These are phyloP conservation scores for Plagodis dolabraria DNA, from an alignment of 2,888 invertebrate genomes.

Conservation along the genomic window DNA sequence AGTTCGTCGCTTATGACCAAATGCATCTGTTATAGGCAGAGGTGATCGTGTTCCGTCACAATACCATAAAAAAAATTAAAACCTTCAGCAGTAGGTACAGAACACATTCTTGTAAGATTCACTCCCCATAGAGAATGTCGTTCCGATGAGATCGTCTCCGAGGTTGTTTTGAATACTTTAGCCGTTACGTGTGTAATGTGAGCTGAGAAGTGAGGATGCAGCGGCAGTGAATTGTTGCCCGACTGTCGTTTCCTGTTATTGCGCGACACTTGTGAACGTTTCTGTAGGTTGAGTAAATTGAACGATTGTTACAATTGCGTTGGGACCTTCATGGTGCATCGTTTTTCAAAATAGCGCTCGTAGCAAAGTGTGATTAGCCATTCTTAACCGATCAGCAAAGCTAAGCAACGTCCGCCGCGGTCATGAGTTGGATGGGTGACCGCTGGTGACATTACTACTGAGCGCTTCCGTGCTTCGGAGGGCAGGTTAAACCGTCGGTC, in stretches of 20 bases:
- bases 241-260: slow-evolving; percentile 36
- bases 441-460: no score
- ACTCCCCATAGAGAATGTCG: slow-evolving; percentile 11
- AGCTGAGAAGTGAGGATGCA: slow-evolving; percentile 25
- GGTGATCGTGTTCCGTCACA: no score
- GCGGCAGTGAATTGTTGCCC: slow-evolving; percentile 28
- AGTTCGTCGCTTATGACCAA: no score
- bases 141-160: slow-evolving; percentile 9
- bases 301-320: slow-evolving; percentile 14
- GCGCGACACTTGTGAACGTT: slow-evolving; percentile 18
- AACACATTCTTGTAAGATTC: slow-evolving; percentile 3
- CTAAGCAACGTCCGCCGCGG: no score
- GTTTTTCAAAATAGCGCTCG: no score
- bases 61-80: background rate
- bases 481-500: no score
- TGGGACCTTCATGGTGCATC: no score
- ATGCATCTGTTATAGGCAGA: no score
- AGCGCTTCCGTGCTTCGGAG: no score
- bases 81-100: background rate
- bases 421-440: no score
- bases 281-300: slow-evolving; percentile 31
- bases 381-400: no score
- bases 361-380: no score
- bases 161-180: slow-evolving; percentile 10
- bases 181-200: background rate